These are phyloP conservation scores for Sinhomidia bicolor DNA, from an alignment of 2,888 invertebrate genomes.

Conservation along the genomic window DNA sequence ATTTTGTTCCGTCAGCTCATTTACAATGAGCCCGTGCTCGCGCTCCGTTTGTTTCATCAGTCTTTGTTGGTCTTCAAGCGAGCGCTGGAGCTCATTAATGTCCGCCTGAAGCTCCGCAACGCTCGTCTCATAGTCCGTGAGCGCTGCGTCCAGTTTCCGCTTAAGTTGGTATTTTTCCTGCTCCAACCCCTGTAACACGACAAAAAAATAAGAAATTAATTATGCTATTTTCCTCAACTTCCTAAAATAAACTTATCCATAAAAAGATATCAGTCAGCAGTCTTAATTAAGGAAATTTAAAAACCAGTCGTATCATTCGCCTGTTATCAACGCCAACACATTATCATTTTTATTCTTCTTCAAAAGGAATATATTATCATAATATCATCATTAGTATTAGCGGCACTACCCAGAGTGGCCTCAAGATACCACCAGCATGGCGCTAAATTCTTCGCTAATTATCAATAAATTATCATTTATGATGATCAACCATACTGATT, in stretches of 20 bases:
- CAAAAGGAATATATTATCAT: no score
- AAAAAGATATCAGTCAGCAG: no score
- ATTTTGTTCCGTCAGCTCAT: slow-evolving; percentile 94
- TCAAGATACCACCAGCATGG: no score
- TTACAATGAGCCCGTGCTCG: slow-evolving; percentile 90
- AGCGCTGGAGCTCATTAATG: slow-evolving; percentile 89
- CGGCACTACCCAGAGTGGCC: no score
- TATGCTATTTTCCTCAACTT: no score
- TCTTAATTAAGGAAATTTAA: no score
- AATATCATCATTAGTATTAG: no score
- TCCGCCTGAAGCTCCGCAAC: slow-evolving; percentile 94
- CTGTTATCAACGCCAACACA: no score
- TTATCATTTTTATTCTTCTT: no score
- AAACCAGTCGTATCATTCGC: no score
- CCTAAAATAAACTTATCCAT: no score
- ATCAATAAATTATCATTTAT: background rate
- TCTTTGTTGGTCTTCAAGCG: slow-evolving; percentile 85
- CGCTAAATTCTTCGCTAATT: background rate
- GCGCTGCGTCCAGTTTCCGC: slow-evolving; percentile 91
- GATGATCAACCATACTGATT: background rate
- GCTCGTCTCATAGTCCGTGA: slow-evolving; percentile 94
- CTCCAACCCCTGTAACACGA: slow-evolving; percentile 90
- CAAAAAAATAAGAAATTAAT: background rate
- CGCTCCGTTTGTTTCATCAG: slow-evolving; percentile 83
- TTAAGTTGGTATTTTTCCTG: slow-evolving; percentile 95